Evolutionary conservation across 2,113 vertebrate genomes (phyloP).

Genomic region (Xiphias gladius): DNA sequence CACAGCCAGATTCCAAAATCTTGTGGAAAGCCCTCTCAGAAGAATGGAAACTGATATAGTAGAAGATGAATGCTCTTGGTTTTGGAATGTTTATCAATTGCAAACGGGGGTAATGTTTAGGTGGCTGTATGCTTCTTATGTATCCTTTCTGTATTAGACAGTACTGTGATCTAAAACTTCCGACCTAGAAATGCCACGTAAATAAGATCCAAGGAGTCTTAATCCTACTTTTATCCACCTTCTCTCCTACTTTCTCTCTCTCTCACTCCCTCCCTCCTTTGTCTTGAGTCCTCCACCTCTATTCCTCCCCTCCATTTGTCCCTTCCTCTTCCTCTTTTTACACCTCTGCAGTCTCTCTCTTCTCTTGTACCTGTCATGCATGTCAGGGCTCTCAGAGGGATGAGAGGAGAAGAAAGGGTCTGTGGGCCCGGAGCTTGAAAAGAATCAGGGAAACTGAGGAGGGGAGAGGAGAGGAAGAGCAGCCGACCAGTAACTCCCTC

Average conservation of each 20-base stretch:
- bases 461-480: constrained; percentile 41
- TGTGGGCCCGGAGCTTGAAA: constrained; percentile 61
- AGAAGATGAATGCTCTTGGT: not conserved
- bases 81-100: not conserved
- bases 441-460: constrained; percentile 33
- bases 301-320: not conserved
- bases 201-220: constrained; percentile 7
- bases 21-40: not conserved
- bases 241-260: not conserved
- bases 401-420: constrained; percentile 58
- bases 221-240: not conserved
- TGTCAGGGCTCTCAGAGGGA: constrained; percentile 53
- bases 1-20: not conserved
- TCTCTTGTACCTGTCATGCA: constrained; percentile 63
- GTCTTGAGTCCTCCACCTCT: constrained; percentile 34
- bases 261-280: not conserved
- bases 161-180: constrained; percentile 10
- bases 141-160: not conserved
- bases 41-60: not conserved
- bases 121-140: not conserved
- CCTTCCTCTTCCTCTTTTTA: constrained; percentile 15
- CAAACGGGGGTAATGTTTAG: not conserved
- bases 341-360: constrained; percentile 42
- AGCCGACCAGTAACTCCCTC: constrained; percentile 57
- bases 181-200: not conserved